Evolutionary conservation across 1,140 invertebrate genomes (phyloP).

Genomic region (Zaprionus kolodkinae): DNA sequence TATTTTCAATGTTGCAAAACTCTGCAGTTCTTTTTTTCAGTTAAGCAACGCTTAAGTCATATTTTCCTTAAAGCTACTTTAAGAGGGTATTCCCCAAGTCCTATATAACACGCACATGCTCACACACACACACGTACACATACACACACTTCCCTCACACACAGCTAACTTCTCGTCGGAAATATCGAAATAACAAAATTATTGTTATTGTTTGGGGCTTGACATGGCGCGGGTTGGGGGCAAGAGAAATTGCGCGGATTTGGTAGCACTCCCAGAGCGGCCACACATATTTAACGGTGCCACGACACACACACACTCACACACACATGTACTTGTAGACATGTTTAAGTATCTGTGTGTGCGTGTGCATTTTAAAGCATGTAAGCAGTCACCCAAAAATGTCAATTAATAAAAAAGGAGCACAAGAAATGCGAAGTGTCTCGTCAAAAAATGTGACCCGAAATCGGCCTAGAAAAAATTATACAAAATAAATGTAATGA

Average conservation of each 20-base stretch:
- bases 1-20: too few species aligned
- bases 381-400: slow-evolving; percentile 5
- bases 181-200: slow-evolving; percentile 84
- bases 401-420: slow-evolving; percentile 62
- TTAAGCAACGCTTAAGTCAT: not conserved
- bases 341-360: slow-evolving; percentile 15
- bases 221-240: not conserved
- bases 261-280: slow-evolving; percentile 59
- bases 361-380: slow-evolving; percentile 32
- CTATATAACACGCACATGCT: slow-evolving; percentile 25
- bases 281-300: slow-evolving; percentile 59
- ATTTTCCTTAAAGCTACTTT: not conserved
- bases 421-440: slow-evolving; percentile 47
- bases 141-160: slow-evolving; percentile 18
- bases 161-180: slow-evolving; percentile 30
- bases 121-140: slow-evolving; percentile 14
- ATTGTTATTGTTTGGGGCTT: slow-evolving; percentile 74
- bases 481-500: slow-evolving; percentile 3
- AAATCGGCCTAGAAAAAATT: slow-evolving; percentile 20
- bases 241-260: slow-evolving; percentile 72
- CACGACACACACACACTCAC: slow-evolving; percentile 14
- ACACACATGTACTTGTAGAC: slow-evolving; percentile 4
- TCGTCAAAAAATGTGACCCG: slow-evolving; percentile 54
- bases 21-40: too few species aligned
- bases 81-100: slow-evolving; percentile 29